phyloP scores from a whole-genome alignment of 2,113 vertebrate genomes.

The Nematolebias whitei region DNA sequence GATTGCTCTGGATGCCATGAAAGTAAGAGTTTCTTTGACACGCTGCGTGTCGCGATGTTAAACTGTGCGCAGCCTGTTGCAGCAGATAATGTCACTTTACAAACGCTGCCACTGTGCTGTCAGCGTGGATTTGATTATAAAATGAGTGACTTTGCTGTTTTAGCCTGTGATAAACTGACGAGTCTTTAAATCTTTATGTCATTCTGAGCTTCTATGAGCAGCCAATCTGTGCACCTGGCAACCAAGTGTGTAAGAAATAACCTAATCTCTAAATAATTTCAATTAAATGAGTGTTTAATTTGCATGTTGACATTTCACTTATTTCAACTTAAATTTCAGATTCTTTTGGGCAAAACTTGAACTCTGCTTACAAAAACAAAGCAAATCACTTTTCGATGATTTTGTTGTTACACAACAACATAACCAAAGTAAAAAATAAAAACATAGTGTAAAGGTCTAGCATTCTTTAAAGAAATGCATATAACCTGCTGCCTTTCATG shows the following conservation, averaged over 20 bases:
- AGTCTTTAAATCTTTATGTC: neutral
- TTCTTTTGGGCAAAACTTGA: too few relatives aligned
- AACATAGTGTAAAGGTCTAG: too few relatives aligned
- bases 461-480: too few relatives aligned
- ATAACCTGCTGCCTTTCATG: too few relatives aligned
- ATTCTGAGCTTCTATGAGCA: neutral
- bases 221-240: neutral
- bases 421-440: too few relatives aligned
- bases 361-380: too few relatives aligned
- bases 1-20: constrained; percentile 93
- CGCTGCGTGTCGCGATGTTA: neutral
- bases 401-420: too few relatives aligned
- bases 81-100: constrained; percentile 19
- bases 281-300: neutral
- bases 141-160: neutral
- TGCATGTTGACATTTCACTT: neutral
- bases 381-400: too few relatives aligned
- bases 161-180: neutral
- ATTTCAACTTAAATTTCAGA: too few relatives aligned
- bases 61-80: too few relatives aligned
- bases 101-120: neutral
- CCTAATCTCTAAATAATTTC: too few relatives aligned
- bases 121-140: constrained; percentile 9
- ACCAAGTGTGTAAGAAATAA: too few relatives aligned
- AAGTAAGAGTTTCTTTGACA: constrained; percentile 77